These are phyloP conservation scores for Denticeps clupeoides DNA, from an alignment of 2,797 vertebrate genomes.

Conservation along the genomic window DNA sequence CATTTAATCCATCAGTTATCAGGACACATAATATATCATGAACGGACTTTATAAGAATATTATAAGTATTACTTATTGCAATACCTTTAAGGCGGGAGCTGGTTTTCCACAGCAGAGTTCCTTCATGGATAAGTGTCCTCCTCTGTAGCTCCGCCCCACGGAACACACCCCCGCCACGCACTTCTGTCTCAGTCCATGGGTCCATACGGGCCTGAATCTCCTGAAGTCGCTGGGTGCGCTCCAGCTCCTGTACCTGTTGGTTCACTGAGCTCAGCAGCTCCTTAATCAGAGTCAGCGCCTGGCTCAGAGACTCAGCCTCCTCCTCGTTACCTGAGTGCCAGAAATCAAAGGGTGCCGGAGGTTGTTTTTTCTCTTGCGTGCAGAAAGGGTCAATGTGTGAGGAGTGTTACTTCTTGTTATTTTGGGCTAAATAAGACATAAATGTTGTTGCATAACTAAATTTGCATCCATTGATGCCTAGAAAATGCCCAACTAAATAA, in stretches of 20 bases:
- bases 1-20: no score
- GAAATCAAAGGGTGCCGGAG: background rate
- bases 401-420: no score
- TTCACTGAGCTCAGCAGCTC: constrained; percentile 73
- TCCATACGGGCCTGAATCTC: constrained; percentile 77
- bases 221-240: constrained; percentile 70
- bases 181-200: constrained; percentile 57
- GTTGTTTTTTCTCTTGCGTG: background rate
- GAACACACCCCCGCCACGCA: constrained; percentile 57
- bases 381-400: no score
- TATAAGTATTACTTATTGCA: background rate
- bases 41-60: no score
- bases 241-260: constrained; percentile 75
- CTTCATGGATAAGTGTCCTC: constrained; percentile 76
- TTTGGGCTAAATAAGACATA: no score
- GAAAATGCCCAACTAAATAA: background rate
- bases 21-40: no score
- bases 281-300: constrained; percentile 62
- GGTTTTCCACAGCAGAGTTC: constrained; percentile 74
- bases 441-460: no score
- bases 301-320: constrained; percentile 55
- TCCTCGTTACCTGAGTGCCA: constrained; percentile 62
- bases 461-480: no score
- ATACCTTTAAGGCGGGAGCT: constrained; percentile 78
- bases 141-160: constrained; percentile 72